phyloP scores from a whole-genome alignment of 2,888 invertebrate genomes.

The Rhagonycha lutea region DNA sequence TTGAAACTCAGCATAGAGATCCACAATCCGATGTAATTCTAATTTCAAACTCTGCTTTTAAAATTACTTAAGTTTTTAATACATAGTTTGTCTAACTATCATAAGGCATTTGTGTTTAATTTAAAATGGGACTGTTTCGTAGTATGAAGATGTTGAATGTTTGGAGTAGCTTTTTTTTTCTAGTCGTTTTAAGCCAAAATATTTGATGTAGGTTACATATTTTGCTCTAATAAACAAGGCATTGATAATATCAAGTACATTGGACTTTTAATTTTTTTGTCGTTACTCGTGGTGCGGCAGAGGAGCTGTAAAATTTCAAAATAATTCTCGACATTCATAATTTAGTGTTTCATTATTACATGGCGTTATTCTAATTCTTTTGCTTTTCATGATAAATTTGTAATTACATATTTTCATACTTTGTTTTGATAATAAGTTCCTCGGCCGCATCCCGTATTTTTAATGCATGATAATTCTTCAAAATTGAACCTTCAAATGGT shows the following conservation, averaged over 20 bases:
- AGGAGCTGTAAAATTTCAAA: not conserved
- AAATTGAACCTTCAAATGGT: too few species aligned
- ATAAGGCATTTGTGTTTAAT: not conserved
- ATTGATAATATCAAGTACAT: not conserved
- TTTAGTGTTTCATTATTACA: not conserved
- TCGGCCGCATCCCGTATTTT: too few species aligned
- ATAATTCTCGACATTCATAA: not conserved
- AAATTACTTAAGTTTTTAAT: constrained; percentile 7
- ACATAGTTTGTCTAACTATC: not conserved
- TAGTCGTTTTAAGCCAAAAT: not conserved
- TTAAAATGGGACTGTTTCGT: not conserved
- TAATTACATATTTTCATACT: too few species aligned
- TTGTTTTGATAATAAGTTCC: too few species aligned
- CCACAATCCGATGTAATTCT: not conserved
- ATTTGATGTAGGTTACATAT: not conserved
- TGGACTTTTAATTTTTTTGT: not conserved
- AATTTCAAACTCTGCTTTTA: constrained; percentile 8
- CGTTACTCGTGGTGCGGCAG: not conserved
- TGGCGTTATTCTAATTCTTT: too few species aligned
- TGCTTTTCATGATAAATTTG: too few species aligned
- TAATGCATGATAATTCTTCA: too few species aligned
- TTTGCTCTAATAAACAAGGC: not conserved
- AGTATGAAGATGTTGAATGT: not conserved
- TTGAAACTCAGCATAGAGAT: constrained; percentile 43
- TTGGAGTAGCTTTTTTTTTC: not conserved